Evolutionary conservation across 2,888 invertebrate species (phyloP).

Genomic region (Xestoiulus laeticollis): DNA sequence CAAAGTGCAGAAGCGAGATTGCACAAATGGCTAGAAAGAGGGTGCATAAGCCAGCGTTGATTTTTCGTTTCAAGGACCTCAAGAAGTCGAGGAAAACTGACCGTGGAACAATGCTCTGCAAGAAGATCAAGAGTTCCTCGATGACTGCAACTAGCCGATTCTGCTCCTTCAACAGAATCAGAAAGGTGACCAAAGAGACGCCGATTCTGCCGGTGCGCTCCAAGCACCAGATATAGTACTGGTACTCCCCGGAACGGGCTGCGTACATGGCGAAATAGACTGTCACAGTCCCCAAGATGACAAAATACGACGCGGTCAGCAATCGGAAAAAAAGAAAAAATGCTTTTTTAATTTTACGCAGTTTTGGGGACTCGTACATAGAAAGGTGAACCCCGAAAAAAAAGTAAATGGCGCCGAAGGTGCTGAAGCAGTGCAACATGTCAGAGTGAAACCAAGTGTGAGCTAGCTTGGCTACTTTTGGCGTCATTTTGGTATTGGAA

Average conservation of each 20-base stretch:
- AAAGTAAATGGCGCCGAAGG: neutral
- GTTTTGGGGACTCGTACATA: neutral
- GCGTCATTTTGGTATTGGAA: neutral
- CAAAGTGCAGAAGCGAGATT: neutral
- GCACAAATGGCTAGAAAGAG: neutral
- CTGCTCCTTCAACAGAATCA: neutral
- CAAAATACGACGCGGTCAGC: too few species aligned
- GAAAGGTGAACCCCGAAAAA: neutral
- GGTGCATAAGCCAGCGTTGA: neutral
- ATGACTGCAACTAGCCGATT: neutral
- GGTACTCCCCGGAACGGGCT: neutral
- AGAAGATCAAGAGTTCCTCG: neutral
- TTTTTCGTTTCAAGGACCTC: neutral
- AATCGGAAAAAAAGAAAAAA: neutral
- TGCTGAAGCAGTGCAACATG: neutral
- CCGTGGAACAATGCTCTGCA: neutral
- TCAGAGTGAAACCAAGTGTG: neutral
- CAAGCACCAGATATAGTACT: neutral
- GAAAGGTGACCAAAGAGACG: neutral
- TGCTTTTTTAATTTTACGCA: neutral
- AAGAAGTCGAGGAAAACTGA: neutral
- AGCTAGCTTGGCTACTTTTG: neutral
- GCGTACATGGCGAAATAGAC: neutral
- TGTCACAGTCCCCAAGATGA: neutral
- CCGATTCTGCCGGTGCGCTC: neutral